phyloP scores from a whole-genome alignment of 2,888 invertebrate genomes.

The Tridacna crocea region DNA sequence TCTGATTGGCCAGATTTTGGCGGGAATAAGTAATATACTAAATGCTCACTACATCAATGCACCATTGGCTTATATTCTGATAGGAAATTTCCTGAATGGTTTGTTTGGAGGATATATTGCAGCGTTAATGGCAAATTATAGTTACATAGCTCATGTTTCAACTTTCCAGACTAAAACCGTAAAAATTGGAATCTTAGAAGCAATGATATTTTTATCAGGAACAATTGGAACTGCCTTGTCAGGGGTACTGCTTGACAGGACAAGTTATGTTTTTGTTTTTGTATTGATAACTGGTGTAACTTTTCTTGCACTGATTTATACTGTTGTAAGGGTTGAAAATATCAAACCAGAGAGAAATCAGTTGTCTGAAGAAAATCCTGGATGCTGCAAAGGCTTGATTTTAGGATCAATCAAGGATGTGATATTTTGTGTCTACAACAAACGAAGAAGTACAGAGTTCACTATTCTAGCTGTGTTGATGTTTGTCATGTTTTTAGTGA shows the following conservation, averaged over 20 bases:
- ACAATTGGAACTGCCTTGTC: conserved; percentile 92
- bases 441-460: conserved; percentile 60
- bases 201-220: conserved; percentile 92
- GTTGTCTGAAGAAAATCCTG: conserved; percentile 5
- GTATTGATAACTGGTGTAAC: conserved; percentile 78
- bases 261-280: conserved; percentile 83
- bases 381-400: conserved; percentile 40
- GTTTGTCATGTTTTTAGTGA: conserved; percentile 61
- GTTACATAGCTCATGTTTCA: conserved; percentile 92
- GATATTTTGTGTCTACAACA: conserved; percentile 64
- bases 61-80: conserved; percentile 79
- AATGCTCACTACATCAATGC: conserved; percentile 77
- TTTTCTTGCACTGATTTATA: conserved; percentile 81
- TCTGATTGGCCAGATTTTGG: conserved; percentile 82
- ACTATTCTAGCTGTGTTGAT: conserved; percentile 61
- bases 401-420: conserved; percentile 56
- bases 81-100: conserved; percentile 84
- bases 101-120: conserved; percentile 84
- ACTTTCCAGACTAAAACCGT: conserved; percentile 89
- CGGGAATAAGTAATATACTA: conserved; percentile 68
- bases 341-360: conserved; percentile 46
- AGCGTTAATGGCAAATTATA: conserved; percentile 86
- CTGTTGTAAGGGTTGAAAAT: conserved; percentile 74
- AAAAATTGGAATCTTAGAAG: conserved; percentile 92
- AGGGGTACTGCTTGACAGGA: conserved; percentile 89